Evolutionary conservation across 1,140 invertebrate species (phyloP), one percentile per base, ranked within the genome.

Genomic region (Drosophila setifemur): DNA sequence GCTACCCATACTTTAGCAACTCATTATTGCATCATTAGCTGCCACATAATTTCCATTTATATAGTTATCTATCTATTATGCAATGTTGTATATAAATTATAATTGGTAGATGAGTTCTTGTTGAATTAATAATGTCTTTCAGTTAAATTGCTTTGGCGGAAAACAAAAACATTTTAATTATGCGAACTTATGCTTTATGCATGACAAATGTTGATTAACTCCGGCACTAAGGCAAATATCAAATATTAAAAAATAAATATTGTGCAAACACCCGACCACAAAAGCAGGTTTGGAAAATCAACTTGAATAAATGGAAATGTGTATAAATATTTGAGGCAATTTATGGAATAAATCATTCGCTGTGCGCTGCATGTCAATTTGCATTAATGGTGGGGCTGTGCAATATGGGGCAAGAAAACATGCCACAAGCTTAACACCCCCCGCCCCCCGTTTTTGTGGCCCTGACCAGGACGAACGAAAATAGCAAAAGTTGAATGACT

Each of bases 401-500:
- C 29, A 63, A 63, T 28, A 11, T 49, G 60, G 57, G 42, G 25
- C 31, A 25, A 18, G 55, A 23, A 12, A 64, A 40, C 29, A 19
- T 43, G 70, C 48, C 70, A 67, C 52, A 35, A 26, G 53, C 57
- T 47, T 37, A 26, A 21, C 3, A n/a, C 33, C 21, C 40, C 19
- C 11, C 16, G 4, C 1, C 29, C 7, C 33, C 7, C 45, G n/a
- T 1, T 4, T 6, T 63, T 43, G 28, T 7, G 48, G 29, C 31
- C 48, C 47, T 70, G 67, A 43, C 49, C 35, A 37, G 67, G 66
- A 43, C 28, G n/a, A 49, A 29, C 28, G 19, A 58, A 58, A 77
- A 77, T 67, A 45, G 43, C 57, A 11, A 78, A 67, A 83, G 78
- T 83, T 83, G 74, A 85, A 85, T 85, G 78, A 83, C 78, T 73